These are phyloP conservation scores for Phodopus roborovskii DNA, from an alignment of 2,113 vertebrate genomes.

Conservation along the genomic window DNA sequence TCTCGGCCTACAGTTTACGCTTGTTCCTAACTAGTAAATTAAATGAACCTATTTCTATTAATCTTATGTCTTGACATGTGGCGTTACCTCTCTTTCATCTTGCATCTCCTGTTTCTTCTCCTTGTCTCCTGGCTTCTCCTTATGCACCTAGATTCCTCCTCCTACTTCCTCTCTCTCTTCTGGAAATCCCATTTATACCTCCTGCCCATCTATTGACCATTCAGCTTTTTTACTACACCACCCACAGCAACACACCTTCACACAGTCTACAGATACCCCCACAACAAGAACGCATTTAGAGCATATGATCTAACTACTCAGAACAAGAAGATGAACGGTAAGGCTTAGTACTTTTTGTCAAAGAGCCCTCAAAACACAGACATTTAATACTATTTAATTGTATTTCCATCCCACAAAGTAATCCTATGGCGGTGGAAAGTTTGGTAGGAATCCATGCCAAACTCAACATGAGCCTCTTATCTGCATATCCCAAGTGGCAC, in stretches of 20 bases:
- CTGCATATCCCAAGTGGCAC: background rate
- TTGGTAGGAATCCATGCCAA: background rate
- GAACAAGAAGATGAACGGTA: background rate
- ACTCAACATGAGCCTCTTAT: background rate
- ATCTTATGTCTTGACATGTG: background rate
- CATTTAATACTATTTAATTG: background rate
- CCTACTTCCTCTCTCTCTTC: background rate
- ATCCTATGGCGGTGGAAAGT: background rate
- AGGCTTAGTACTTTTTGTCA: background rate
- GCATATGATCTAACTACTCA: constrained; percentile 6
- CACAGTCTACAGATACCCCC: background rate
- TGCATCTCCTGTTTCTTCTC: background rate
- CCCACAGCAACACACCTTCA: background rate
- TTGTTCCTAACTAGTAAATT: background rate
- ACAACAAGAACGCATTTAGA: background rate
- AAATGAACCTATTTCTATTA: background rate
- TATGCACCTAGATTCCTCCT: background rate
- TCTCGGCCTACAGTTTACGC: background rate
- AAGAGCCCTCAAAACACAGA: background rate
- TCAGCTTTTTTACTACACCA: background rate
- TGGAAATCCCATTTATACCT: background rate
- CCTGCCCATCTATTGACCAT: background rate
- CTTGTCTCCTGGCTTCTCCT: background rate
- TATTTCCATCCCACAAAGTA: background rate
- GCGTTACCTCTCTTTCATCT: background rate